Conservation (phyloP, 92 coral and sea anemone species). For the Epizoanthus rinbou region DNA sequence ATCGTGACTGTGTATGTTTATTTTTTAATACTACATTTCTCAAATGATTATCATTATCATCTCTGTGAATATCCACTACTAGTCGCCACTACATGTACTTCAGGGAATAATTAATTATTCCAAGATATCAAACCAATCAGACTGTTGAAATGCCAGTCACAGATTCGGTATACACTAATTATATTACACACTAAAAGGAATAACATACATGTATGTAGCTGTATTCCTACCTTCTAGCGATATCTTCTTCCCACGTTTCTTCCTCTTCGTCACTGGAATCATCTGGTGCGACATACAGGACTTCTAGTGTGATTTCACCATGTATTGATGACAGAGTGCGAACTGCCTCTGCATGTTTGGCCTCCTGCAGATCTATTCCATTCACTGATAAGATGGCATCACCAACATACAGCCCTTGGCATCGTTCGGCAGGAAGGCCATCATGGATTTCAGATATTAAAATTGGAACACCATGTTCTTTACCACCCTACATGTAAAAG, state of each 20-base stretch:
- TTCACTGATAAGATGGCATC: constrained; percentile 96
- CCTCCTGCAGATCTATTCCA: constrained; percentile 97
- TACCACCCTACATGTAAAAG: constrained; percentile 77
- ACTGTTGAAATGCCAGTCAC: too few relatives aligned
- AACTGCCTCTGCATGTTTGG: constrained; percentile 95
- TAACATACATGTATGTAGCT: too few relatives aligned
- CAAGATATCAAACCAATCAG: too few relatives aligned
- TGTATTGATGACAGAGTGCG: constrained; percentile 84
- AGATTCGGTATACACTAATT: too few relatives aligned
- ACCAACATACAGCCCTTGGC: constrained; percentile 93
- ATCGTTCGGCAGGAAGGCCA: constrained; percentile 88
- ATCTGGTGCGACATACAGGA: constrained; percentile 97
- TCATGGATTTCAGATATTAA: constrained; percentile 95
- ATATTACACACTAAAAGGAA: too few relatives aligned
- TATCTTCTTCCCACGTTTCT: constrained; percentile 86
- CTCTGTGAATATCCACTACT: too few relatives aligned
- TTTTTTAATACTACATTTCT: too few relatives aligned
- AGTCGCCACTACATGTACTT: too few relatives aligned
- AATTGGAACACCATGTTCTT: constrained; percentile 99
- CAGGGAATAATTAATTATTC: too few relatives aligned
- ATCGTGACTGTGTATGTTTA: too few relatives aligned
- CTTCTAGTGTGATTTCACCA: constrained; percentile 97
- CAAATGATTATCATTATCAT: too few relatives aligned
- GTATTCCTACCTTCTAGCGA: constrained; percentile 79
- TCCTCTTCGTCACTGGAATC: constrained; percentile 99